Conservation (phyloP, 2,888 invertebrate species). For the Yponomeuta plumbellus region DNA sequence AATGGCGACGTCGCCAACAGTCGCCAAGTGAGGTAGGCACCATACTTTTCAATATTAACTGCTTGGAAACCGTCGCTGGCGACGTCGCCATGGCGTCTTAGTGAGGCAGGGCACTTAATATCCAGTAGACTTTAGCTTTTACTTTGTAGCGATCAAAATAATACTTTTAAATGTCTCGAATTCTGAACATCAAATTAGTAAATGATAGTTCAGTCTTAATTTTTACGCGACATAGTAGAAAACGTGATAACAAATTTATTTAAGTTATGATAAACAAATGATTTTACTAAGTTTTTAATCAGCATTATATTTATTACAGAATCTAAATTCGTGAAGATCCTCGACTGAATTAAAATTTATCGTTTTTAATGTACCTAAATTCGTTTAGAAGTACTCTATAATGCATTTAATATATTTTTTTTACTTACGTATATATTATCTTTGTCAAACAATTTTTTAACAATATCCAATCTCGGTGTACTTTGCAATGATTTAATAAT, state of each 20-base stretch:
- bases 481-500: no score
- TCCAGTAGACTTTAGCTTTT: no score
- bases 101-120: no score
- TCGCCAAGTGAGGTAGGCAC: no score
- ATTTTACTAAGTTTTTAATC: background rate
- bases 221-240: background rate
- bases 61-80: no score
- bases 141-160: no score
- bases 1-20: no score
- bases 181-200: background rate
- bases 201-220: background rate
- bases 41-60: no score
- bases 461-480: no score
- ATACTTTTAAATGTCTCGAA: no score
- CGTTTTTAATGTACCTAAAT: background rate
- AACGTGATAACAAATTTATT: background rate
- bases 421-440: background rate
- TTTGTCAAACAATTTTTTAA: no score
- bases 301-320: background rate
- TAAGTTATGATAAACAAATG: background rate
- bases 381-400: background rate
- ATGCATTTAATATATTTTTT: background rate
- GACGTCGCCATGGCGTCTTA: no score
- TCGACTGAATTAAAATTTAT: background rate
- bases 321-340: background rate